A percentile compares a stretch with the other conserved stretches of the same genome.
Evolutionary conservation across 2,797 vertebrate genomes (phyloP).

Genomic region (Clamator glandarius): DNA sequence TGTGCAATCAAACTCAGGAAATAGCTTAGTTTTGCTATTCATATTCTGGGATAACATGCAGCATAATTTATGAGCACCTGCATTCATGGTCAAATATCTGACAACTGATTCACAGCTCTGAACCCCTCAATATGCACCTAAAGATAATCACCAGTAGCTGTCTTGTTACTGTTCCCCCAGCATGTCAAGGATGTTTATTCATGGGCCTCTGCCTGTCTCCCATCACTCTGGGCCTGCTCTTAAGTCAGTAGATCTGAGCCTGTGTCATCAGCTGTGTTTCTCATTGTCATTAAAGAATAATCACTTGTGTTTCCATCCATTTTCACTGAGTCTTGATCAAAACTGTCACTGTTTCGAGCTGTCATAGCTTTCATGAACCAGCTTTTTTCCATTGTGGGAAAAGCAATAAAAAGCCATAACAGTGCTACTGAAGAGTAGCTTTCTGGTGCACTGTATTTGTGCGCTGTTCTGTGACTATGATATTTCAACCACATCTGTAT

Average conservation of each 20-base stretch:
- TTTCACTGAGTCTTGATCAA: slow-evolving; percentile 36
- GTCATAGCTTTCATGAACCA: not conserved
- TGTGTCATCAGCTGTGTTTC: not conserved
- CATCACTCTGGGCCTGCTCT: not conserved
- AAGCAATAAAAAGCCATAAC: not conserved
- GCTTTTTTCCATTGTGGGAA: not conserved
- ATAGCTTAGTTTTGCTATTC: not conserved
- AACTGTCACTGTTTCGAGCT: not conserved
- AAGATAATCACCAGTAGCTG: slow-evolving; percentile 18
- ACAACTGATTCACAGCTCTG: not conserved
- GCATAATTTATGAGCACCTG: not conserved
- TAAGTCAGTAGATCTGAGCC: slow-evolving; percentile 33
- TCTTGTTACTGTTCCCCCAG: slow-evolving; percentile 2
- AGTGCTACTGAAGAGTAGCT: not conserved
- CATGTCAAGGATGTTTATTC: slow-evolving; percentile 46
- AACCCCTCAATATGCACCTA: not conserved
- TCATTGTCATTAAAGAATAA: not conserved
- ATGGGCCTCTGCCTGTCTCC: slow-evolving; percentile 1
- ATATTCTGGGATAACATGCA: not conserved
- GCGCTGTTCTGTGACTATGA: not conserved
- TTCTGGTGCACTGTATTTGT: not conserved
- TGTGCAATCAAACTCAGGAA: not conserved
- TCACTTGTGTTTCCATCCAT: not conserved
- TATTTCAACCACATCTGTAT: not conserved
- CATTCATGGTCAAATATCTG: not conserved